Evolutionary conservation across 1,140 invertebrate genomes (phyloP), one percentile per base, ranked within the genome.

Genomic region (Anastrepha ludens): DNA sequence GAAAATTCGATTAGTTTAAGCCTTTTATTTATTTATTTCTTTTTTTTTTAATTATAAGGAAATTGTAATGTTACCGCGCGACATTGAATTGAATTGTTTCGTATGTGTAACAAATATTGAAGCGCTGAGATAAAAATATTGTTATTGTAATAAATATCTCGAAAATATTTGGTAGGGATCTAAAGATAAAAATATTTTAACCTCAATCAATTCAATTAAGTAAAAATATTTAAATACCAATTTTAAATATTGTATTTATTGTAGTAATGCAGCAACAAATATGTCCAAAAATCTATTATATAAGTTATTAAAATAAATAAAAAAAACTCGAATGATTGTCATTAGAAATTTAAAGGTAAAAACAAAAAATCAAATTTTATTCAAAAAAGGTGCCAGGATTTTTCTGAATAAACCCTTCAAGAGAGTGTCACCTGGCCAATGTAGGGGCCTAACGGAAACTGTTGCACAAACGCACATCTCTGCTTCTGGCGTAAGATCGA

Each of bases 161-260:
- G 41, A 58, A 81, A 81, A 81, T 81, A 3, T 50, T 81, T 81
- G 74, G 74, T 81, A 81, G 47, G 74, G 47, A 55, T 55, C 44
- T 55, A 81, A 58, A 55, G 47, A 62, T 65, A n/a, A 70, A 62
- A 86, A 86, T 62, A 86, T 86, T 86, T 86, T 86, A 58, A 58
- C 74, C 74, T 58, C 17, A 55, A 50, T 87, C 39, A 87, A 47
- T 87, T 87, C 41, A 62, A 47, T 55, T 17, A 81, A 47, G 17
- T n/a, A 81, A 81, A 67, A 81, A 81, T 81, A 81, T 81, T 81
- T 81, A 81, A 81, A 81, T 81, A 20, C 3, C 74, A 81, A 55
- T 81, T 81, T 81, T 81, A 81, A 81, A 81, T 81, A 81, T 81
- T 81, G 17, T 81, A 81, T 81, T 55, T 81, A 55, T 81, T 81